phyloP scores from a whole-genome alignment of 2,113 vertebrate species.

The Zootoca vivipara region DNA sequence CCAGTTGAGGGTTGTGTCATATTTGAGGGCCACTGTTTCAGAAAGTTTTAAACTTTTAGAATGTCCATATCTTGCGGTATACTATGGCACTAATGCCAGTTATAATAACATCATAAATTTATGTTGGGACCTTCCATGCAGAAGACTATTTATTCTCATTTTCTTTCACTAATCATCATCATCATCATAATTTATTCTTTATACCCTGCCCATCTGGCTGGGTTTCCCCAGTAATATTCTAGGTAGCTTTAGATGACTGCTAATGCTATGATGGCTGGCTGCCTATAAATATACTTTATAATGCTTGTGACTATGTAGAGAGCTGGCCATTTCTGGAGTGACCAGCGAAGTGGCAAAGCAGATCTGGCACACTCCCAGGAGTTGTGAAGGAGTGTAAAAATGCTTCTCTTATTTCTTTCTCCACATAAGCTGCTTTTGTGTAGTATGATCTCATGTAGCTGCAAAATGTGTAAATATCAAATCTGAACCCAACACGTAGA shows the following conservation, averaged over 20 bases:
- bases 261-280: neutral
- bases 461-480: neutral
- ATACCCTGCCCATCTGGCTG: no score
- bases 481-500: neutral
- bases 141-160: neutral
- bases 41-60: neutral
- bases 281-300: neutral
- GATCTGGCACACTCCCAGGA: neutral
- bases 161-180: neutral
- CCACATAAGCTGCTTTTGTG: neutral
- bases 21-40: neutral
- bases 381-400: neutral
- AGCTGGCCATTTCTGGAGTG: neutral
- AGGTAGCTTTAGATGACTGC: neutral
- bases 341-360: neutral
- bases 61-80: neutral
- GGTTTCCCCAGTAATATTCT: neutral
- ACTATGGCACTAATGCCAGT: neutral
- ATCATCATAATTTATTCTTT: no score
- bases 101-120: neutral
- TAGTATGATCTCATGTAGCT: neutral
- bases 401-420: neutral
- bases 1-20: neutral
- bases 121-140: neutral
- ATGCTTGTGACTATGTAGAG: neutral